Evolutionary conservation across 2,888 invertebrate genomes (phyloP), one percentile per base, ranked within the genome.

Genomic region (Sclerodermus sp.): DNA sequence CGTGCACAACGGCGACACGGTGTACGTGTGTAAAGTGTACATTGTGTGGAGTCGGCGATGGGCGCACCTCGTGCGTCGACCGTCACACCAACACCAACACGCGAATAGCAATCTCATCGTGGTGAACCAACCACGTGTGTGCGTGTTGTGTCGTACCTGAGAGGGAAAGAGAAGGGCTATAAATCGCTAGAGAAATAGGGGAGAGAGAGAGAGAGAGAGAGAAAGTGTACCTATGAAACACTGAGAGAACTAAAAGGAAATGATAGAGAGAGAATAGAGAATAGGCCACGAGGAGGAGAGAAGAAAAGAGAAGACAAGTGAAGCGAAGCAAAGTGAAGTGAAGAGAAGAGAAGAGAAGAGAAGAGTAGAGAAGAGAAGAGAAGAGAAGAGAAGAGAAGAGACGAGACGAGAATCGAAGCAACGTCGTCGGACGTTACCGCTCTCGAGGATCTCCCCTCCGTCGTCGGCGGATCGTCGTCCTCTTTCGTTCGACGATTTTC

Each of bases 261-360:
- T n/a, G n/a, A n/a, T n/a, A n/a, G n/a, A n/a, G n/a, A n/a, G n/a
- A n/a, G n/a, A n/a, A 31, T 9, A 6, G 34, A 42, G 37, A 36
- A 38, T 36, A 36, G 10, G 13, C n/a, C n/a, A n/a, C 5, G 36
- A 36, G 36, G 10, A 36, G 36, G 36, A 36, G 5, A 12, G 12
- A 10, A 3, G 44, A 44, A 45, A 47, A 46, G 50, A 23, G 32
- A 45, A 42, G 41, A 44, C 17, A 42, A 37, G 18, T n/a, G 42
- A 43, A 16, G 13, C 45, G 34, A 16, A 17, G 31, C 31, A 31
- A 15, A 23, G 13, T 30, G 41, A n/a, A n/a, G 23, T 23, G 23
- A 8, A 23, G 23, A 23, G 23, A 8, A 23, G n/a, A n/a, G 36
- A 36, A 12, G 10, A 36, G 36, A 12, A 36, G 5, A 12, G 12